These are phyloP conservation scores for Cryptotis parvus DNA, from an alignment of 2,113 vertebrate genomes.

Conservation along the genomic window DNA sequence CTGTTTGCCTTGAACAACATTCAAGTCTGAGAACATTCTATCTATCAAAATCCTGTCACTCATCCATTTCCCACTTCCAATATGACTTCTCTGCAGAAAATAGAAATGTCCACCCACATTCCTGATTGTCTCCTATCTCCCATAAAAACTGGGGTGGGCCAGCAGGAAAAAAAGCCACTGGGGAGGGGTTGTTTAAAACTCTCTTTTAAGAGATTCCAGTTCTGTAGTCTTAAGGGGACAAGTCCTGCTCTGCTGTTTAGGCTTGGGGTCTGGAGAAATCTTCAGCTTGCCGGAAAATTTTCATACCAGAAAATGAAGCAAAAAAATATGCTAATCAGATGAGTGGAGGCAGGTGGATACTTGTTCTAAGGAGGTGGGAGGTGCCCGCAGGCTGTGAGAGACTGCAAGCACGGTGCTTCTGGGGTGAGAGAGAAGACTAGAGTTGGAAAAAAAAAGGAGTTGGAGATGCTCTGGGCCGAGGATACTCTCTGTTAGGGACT, in stretches of 20 bases:
- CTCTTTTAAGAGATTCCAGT: background rate
- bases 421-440: background rate
- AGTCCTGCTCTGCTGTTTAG: background rate
- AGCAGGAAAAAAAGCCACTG: background rate
- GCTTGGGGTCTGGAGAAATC: background rate
- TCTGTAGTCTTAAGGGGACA: background rate
- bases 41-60: slow-evolving; percentile 66
- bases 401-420: background rate
- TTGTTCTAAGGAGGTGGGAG: background rate
- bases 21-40: slow-evolving; percentile 61
- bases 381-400: background rate
- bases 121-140: slow-evolving; percentile 31
- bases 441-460: background rate
- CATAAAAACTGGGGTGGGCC: background rate
- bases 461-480: background rate
- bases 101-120: slow-evolving; percentile 67
- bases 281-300: background rate
- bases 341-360: background rate
- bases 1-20: slow-evolving; percentile 51
- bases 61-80: slow-evolving; percentile 44
- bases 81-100: slow-evolving; percentile 61
- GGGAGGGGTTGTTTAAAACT: background rate
- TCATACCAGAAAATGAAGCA: background rate
- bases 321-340: background rate
- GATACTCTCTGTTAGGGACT: background rate